Evolutionary conservation across 2,888 invertebrate species (phyloP).

Genomic region (Tinea trinotella): DNA sequence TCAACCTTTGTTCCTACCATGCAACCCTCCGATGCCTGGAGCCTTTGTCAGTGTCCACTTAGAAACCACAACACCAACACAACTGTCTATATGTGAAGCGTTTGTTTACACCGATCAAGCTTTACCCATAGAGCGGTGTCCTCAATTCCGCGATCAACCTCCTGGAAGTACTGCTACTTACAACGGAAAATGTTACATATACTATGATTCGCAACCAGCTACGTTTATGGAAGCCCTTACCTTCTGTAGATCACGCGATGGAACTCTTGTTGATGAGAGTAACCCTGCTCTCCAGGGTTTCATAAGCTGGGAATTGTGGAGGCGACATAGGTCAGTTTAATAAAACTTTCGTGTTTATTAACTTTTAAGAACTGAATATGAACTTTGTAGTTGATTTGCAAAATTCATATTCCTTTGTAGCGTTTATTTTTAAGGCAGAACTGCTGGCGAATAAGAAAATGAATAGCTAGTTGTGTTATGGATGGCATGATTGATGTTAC

Average conservation of each 20-base stretch:
- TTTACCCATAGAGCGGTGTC: slow-evolving; percentile 91
- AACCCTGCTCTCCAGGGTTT: slow-evolving; percentile 95
- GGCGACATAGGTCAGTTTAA: slow-evolving; percentile 79
- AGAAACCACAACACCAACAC: slow-evolving; percentile 81
- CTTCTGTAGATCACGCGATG: slow-evolving; percentile 86
- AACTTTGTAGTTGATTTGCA: no score
- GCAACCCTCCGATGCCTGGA: slow-evolving; percentile 95
- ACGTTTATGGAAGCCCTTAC: slow-evolving; percentile 84
- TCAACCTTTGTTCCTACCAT: slow-evolving; percentile 91
- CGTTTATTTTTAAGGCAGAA: no score
- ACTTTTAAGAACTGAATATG: no score
- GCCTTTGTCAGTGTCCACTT: slow-evolving; percentile 94
- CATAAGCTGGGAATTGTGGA: slow-evolving; percentile 95
- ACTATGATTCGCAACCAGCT: slow-evolving; percentile 89
- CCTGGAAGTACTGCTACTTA: slow-evolving; percentile 92
- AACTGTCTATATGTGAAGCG: slow-evolving; percentile 91
- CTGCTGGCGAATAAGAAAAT: neutral
- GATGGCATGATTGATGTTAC: neutral
- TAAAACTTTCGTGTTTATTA: no score
- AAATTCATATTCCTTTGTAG: no score
- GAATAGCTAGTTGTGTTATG: neutral
- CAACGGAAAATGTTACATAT: slow-evolving; percentile 95
- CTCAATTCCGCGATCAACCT: slow-evolving; percentile 92
- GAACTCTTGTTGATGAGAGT: slow-evolving; percentile 90
- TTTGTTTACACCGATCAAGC: slow-evolving; percentile 95